Base-by-base conservation (phyloP, 2,797 vertebrate species). In the Poecilia picta region DNA sequence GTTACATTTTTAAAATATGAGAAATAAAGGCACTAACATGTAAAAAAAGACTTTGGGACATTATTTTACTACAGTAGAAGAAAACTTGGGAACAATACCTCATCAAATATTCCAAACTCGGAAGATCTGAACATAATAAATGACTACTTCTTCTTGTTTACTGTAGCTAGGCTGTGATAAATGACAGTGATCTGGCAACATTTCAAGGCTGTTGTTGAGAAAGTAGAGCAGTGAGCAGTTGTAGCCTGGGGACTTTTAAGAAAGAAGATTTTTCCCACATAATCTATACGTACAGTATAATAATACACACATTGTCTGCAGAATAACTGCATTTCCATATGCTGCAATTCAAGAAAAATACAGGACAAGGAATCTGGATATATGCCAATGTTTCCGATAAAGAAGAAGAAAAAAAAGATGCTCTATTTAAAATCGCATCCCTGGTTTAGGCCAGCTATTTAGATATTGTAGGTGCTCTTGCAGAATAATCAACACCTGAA, bases 401-500 rank as follows among this genome's bases (percentile, higher is more conserved):
- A 41, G 28, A 73, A 31, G 20, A 18, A 55, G 3, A 53, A 53
- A 64, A 64, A 62, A 18, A 47, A 45, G 4, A 15, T 70, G 73
- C 41, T 39, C 12, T 39, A 28, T 57, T 81, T 36, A 75, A 72
- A 36, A 46, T 74, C 31, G 4, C 51, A 55, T 53, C 49, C 39
- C 45, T 77, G 74, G 77, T 78, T 74, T 53, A 75, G 31, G 80
- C 4, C 51, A 62, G 66, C 68, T 41, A 72, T 59, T 79, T 66
- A 45, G 47, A 84, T 87, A 78, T 79, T 84, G 77, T 82, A 74
- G n/a, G 59, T 83, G 64, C 51, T 87, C 79, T 71, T 81, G 76
- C 83, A 89, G 78, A 88, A 81, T 83, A 84, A 75, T 79, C 83
- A 79, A 87, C 91, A 94, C 91, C 89, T 91, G 88, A 89, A 94